Base-by-base conservation (phyloP, 37 sponge, comb jelly and placozoan species). In the Halichondria panicea region DNA sequence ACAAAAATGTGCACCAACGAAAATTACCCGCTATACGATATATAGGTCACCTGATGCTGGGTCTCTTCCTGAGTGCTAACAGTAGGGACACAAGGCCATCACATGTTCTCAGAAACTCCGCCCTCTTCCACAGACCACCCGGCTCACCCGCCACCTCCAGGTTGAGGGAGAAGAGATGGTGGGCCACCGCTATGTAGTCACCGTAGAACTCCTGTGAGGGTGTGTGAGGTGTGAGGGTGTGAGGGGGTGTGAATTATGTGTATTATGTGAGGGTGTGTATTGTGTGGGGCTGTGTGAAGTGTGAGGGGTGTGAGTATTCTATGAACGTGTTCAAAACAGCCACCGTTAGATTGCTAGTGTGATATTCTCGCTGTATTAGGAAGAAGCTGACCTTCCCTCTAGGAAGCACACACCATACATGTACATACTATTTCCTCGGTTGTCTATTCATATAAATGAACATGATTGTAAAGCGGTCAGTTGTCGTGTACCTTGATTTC, bases 1-100 rank as follows among this genome's bases (percentile, higher is more conserved):
- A n/a, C n/a, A n/a, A n/a, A n/a, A n/a, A n/a, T n/a, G n/a, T n/a
- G n/a, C n/a, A n/a, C n/a, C n/a, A n/a, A n/a, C n/a, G n/a, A n/a
- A n/a, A n/a, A n/a, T 33, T 9, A 66, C 36, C 11, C 9, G 34
- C 9, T 22, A 66, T 13, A 37, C 21, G 8, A 39, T 11, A 36
- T 13, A 66, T n/a, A 4, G 21, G 38, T 35, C 28, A 85, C 78
- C 97, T 87, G 54, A 98, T 93, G 9, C 89, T 79, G 37, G 99
- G 96, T 61, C 79, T 87, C 78, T 93, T 92, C 75, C 89, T 92
- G 19, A 98, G 84, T 9, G 96, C 76, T 33, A 98, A 71, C 66
- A 98, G 71, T 24, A 93, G 87, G 33, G 93, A 73, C 11, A 84
- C 52, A n/a, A 95, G 80, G 1, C 96, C 94, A 32, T 83, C 89